phyloP scores from a whole-genome alignment of 2,888 invertebrate genomes.

The Oxyteleia sp. region DNA sequence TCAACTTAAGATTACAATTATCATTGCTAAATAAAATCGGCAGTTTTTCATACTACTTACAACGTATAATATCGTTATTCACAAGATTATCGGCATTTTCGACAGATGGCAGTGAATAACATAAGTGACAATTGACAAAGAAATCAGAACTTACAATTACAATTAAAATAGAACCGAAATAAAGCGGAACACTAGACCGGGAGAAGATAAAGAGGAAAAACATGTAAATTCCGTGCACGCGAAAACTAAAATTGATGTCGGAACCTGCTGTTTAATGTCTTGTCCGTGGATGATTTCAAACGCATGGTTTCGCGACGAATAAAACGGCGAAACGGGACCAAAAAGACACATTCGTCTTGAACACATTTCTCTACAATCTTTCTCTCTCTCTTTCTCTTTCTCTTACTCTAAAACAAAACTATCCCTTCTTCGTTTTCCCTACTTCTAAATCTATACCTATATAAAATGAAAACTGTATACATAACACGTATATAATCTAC shows the following conservation, averaged over 20 bases:
- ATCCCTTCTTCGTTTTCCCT: conserved; percentile 67
- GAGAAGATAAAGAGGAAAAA: conserved; percentile 42
- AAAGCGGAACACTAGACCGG: conserved; percentile 38
- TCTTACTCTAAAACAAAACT: conserved; percentile 53
- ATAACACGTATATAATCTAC: conserved; percentile 53
- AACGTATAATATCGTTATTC: too few relatives aligned
- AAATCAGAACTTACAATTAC: too few relatives aligned
- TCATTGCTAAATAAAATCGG: conserved; percentile 49
- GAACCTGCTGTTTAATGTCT: conserved; percentile 80
- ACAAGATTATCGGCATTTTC: too few relatives aligned
- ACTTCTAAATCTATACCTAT: conserved; percentile 54
- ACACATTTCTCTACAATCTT: too few relatives aligned
- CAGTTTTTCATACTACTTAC: conserved; percentile 60
- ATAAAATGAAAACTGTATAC: conserved; percentile 39
- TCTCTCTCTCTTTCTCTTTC: conserved; percentile 58
- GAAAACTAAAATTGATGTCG: conserved; percentile 70
- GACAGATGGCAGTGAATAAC: too few relatives aligned
- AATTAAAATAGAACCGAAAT: too few relatives aligned
- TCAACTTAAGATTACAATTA: conserved; percentile 54
- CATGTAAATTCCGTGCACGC: conserved; percentile 20
- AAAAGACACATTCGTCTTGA: conserved; percentile 80
- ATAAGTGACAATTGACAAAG: too few relatives aligned
- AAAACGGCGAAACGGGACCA: conserved; percentile 84
- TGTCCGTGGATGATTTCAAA: conserved; percentile 77
- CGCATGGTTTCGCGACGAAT: conserved; percentile 81